Evolutionary conservation across 2,113 vertebrate species (phyloP).

Genomic region (Sapayoa aenigma): DNA sequence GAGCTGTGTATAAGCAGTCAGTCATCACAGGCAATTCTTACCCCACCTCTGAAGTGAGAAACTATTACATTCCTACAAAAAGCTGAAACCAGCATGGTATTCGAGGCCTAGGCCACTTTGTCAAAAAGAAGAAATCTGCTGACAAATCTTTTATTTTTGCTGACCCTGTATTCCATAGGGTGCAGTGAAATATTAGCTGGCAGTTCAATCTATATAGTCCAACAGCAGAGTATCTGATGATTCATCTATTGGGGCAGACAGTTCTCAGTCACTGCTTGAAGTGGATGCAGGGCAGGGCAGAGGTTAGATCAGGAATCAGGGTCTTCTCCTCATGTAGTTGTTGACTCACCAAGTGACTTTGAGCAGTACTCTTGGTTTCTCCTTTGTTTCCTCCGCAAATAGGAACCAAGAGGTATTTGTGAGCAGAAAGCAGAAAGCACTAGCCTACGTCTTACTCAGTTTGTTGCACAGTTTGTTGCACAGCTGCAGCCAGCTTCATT

Average conservation of each 20-base stretch:
- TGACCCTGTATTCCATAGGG: neutral
- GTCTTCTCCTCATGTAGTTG: neutral
- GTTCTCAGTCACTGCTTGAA: neutral
- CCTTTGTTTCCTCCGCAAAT: neutral
- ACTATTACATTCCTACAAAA: neutral
- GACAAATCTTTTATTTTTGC: neutral
- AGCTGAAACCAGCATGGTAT: neutral
- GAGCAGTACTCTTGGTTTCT: neutral
- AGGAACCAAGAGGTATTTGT: neutral
- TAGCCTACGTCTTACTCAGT: neutral
- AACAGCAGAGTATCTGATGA: neutral
- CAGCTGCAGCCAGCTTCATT: neutral
- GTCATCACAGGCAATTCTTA: neutral
- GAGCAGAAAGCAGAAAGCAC: neutral
- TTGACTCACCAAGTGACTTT: neutral
- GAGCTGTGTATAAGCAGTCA: neutral
- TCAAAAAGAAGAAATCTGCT: neutral
- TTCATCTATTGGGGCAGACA: neutral
- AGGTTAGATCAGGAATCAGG: neutral
- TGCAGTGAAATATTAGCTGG: neutral
- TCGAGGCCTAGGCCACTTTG: neutral
- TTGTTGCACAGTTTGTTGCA: neutral
- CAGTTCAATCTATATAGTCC: neutral
- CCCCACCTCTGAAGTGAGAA: neutral
- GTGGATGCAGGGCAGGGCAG: neutral